Conservation (phyloP, 2,888 invertebrate genomes). For the Eristalis tenax region DNA sequence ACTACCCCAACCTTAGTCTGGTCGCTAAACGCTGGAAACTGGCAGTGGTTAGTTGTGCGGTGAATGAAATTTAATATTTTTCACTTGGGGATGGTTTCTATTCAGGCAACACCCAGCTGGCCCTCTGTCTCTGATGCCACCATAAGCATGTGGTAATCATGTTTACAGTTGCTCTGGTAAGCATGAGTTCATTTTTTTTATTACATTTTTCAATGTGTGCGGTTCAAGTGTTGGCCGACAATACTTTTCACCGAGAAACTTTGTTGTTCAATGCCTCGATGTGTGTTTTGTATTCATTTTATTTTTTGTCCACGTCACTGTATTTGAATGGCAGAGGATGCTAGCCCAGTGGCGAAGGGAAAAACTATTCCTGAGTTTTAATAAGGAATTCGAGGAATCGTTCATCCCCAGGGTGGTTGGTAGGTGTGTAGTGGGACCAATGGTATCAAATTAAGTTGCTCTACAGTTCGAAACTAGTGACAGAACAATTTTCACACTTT, state of each 20-base stretch:
- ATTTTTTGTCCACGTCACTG: conserved; percentile 1
- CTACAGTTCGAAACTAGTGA: not conserved
- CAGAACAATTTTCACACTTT: not conserved
- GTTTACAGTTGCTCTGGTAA: conserved; percentile 61
- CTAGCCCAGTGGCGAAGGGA: conserved; percentile 48
- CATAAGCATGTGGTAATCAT: conserved; percentile 71
- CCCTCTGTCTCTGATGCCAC: conserved; percentile 32
- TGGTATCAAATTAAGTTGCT: not conserved
- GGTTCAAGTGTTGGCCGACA: conserved; percentile 48
- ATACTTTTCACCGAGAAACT: conserved; percentile 54
- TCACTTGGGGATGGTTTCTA: conserved; percentile 26
- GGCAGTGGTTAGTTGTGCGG: conserved; percentile 67
- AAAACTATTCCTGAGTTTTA: conserved; percentile 67
- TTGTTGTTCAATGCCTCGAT: conserved; percentile 36
- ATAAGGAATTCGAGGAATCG: conserved; percentile 43
- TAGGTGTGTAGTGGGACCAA: not conserved
- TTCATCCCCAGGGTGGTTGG: not conserved
- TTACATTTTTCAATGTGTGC: conserved; percentile 27
- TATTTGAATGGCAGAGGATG: conserved; percentile 40
- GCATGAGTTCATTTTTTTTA: conserved; percentile 46
- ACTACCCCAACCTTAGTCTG: conserved; percentile 16
- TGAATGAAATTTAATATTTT: conserved; percentile 70
- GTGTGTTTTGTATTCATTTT: not conserved
- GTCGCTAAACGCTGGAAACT: conserved; percentile 54
- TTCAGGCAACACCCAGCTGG: not conserved